A percentile compares a stretch with the other conserved stretches of the same genome.
phyloP scores from a whole-genome alignment of 1,140 invertebrate genomes.

The Aphaenogaster rudis region DNA sequence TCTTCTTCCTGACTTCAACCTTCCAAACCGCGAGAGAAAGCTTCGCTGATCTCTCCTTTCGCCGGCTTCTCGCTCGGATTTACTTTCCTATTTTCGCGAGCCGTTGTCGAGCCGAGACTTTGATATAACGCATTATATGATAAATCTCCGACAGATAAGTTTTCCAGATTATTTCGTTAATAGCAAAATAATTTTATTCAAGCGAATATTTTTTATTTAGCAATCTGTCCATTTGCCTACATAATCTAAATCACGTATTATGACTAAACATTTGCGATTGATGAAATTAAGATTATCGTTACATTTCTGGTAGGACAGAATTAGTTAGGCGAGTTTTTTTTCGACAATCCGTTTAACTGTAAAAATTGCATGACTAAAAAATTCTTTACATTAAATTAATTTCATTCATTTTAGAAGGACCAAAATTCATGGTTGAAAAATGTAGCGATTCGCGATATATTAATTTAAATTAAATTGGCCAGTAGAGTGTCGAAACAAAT shows the following conservation, averaged over 20 bases:
- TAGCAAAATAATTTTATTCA: not conserved
- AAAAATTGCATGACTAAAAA: not conserved
- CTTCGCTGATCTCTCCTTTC: constrained; percentile 56
- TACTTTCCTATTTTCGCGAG: constrained; percentile 52
- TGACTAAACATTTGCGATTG: not conserved
- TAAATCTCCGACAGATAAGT: constrained; percentile 16
- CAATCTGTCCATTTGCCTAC: not conserved
- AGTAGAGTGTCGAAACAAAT: too few species aligned
- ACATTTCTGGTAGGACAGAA: not conserved
- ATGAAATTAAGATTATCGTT: not conserved
- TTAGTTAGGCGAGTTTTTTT: not conserved
- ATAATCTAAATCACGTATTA: not conserved
- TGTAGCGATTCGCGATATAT: too few species aligned
- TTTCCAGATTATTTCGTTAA: constrained; percentile 18
- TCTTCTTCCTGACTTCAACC: constrained; percentile 57
- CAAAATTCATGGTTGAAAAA: too few species aligned
- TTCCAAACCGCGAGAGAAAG: constrained; percentile 47
- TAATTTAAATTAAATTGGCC: too few species aligned
- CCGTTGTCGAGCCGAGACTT: not conserved
- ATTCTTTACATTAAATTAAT: too few species aligned
- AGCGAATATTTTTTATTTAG: not conserved
- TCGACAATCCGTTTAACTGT: not conserved
- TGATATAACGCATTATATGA: constrained; percentile 16
- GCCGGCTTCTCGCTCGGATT: constrained; percentile 53
- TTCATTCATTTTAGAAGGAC: too few species aligned